Evolutionary conservation across 2,888 invertebrate genomes (phyloP), one percentile per base, ranked within the genome.

Genomic region (Eledona agricola): DNA sequence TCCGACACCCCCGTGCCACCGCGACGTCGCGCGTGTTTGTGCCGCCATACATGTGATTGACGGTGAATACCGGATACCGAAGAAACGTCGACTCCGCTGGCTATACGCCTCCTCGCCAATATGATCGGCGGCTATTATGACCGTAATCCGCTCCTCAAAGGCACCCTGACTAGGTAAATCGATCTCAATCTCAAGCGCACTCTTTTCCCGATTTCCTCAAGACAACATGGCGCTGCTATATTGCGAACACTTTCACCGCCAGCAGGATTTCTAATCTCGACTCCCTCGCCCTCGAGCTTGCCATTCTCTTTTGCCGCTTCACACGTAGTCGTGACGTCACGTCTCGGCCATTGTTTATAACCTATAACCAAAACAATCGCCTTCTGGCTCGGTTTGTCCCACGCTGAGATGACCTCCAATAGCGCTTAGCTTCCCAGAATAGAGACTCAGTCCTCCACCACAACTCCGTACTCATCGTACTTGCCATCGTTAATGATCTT

Each of bases 141-240:
- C 64, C 78, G 80, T 65, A 82, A 82, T 75, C 82, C 81, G 64
- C 74, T 82, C 64, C 78, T 82, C 69, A 82, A 82, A 76, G 82
- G 81, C 71, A 81, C 80, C 56, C 74, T 81, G 68, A 79, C 81
- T 67, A 82, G 82, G 82, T 82, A 70, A 74, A 32, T 23, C n/a
- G 13, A 31, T 4, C n/a, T 16, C 16, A 9, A 19, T 19, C 4
- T 19, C 5, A 4, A 19, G 5, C 4, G 4, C 5, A 4, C 5
- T 19, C 5, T 19, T 19, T 19, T 19, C 19, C 5, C 4, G 4
- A 17, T 6, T 16, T 13, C 43, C 17, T 9, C 4, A 11, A n/a
- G 31, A 51, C 65, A 66, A 68, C 63, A 66, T 67, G 67, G 67
- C 66, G 66, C 51, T 54, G 53, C 60, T 60, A 57, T 60, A 60